Percentiles rank a stretch among this genome's conserved stretches.
Conservation (phyloP, 2,113 vertebrate genomes). For the Cettia cetti region DNA sequence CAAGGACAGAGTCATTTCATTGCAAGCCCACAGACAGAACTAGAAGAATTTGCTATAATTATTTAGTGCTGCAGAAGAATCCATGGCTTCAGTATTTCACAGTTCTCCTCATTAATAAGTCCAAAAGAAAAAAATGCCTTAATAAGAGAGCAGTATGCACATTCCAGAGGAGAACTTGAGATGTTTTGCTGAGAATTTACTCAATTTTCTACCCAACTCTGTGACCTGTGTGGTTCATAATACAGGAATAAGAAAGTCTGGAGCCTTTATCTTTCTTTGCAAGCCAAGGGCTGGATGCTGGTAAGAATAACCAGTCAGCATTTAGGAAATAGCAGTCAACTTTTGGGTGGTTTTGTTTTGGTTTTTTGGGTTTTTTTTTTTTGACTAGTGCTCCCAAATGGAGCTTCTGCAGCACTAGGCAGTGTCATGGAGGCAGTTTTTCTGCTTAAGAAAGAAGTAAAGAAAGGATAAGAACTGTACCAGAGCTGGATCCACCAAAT, state of each 20-base stretch:
- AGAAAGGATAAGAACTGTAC: background rate
- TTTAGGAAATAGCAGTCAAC: background rate
- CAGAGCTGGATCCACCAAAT: background rate
- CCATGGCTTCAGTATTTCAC: background rate
- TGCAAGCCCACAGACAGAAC: background rate
- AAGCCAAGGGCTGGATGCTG: background rate
- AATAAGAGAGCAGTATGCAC: background rate
- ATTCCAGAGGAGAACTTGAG: background rate
- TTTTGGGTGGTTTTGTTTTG: background rate
- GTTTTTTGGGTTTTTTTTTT: background rate
- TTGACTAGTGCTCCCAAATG: background rate
- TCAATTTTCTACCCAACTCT: background rate
- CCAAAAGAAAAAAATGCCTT: background rate
- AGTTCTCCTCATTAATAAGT: background rate
- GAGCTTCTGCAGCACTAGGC: background rate
- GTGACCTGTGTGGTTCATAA: background rate
- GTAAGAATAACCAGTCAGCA: background rate
- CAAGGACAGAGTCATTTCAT: background rate
- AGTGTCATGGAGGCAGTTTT: background rate
- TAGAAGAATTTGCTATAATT: background rate
- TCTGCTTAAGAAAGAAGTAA: background rate
- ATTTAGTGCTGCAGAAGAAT: background rate
- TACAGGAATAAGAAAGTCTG: background rate
- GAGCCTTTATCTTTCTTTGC: background rate
- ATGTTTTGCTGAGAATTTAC: background rate